Evolutionary conservation across 1,140 invertebrate genomes (phyloP), one percentile per base, ranked within the genome.

Genomic region (Bicyclus anynana): DNA sequence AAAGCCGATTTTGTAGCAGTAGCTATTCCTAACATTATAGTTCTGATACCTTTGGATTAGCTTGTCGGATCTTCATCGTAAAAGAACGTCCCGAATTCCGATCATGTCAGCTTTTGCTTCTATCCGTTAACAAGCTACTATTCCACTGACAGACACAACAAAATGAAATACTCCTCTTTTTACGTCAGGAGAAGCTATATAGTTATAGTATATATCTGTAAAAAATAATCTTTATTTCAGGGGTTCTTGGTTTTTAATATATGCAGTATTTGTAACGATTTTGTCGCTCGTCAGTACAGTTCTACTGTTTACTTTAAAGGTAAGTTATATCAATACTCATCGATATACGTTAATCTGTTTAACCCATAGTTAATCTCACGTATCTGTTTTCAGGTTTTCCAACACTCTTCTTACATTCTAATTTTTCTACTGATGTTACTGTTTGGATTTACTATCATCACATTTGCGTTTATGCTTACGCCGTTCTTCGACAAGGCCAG

Each of bases 401-500:
- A 92, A 57, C 92, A 95, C 72, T 94, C 94, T 7, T 94, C 95
- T 66, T 92, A 94, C 69, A 89, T 96, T 56, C 89, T 96, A 10
- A 92, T 96, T 69, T 96, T 95, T 82, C 79, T 96, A 27, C 86
- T 96, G 53, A 92, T 96, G 65, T 88, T 95, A 27, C 85, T 96
- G 1, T 97, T 96, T 78, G 94, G 94, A 37, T 91, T 96, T 51
- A 94, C 95, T 0, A 93, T 96, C 27, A 95, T 97, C 56, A 94
- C 94, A 77, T 93, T 96, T 59, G 93, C 93, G 17, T 96, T 96
- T 75, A 93, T 96, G 91, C 89, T 97, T 44, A 95, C 95, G 9
- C 94, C 95, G 1, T 96, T 97, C 82, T 96, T 97, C 77, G 94
- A 95, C 63, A 95, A 95, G 75, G 94, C 95, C 21, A 91, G 94